phyloP scores from a whole-genome alignment of 1,140 invertebrate species.

The Solenopsis fugax region DNA sequence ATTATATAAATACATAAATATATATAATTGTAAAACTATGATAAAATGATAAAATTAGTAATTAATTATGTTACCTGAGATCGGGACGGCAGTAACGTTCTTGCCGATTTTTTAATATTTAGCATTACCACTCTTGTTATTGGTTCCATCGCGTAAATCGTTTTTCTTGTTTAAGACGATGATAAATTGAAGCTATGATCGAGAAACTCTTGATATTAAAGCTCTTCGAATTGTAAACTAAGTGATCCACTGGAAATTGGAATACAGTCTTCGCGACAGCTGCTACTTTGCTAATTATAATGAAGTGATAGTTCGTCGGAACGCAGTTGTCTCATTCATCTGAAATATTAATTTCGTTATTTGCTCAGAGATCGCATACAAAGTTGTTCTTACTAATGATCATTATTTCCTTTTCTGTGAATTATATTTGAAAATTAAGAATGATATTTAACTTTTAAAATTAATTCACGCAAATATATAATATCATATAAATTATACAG shows the following conservation, averaged over 20 bases:
- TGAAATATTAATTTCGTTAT: constrained; percentile 30
- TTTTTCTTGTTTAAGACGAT: constrained; percentile 21
- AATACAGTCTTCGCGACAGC: not conserved
- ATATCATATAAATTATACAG: not conserved
- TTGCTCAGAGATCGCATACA: not conserved
- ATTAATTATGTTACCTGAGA: constrained; percentile 47
- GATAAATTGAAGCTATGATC: not conserved
- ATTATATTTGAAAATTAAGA: not conserved
- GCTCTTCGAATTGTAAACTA: not conserved
- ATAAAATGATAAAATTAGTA: not conserved
- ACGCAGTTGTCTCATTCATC: not conserved
- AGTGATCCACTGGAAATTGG: constrained; percentile 21
- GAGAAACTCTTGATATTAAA: constrained; percentile 22
- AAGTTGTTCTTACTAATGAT: not conserved
- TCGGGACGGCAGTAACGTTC: not conserved
- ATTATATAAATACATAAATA: not conserved
- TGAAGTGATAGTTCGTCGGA: constrained; percentile 21
- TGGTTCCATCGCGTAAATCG: constrained; percentile 57
- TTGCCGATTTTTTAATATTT: constrained; percentile 41
- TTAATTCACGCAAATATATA: not conserved
- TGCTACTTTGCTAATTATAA: constrained; percentile 12
- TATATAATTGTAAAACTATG: not conserved
- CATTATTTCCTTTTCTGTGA: not conserved
- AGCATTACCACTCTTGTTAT: constrained; percentile 58
- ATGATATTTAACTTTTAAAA: not conserved